Percentiles rank a stretch among this genome's conserved stretches.
These are phyloP conservation scores for Pandion haliaetus DNA, from an alignment of 2,113 vertebrate species.

Conservation along the genomic window DNA sequence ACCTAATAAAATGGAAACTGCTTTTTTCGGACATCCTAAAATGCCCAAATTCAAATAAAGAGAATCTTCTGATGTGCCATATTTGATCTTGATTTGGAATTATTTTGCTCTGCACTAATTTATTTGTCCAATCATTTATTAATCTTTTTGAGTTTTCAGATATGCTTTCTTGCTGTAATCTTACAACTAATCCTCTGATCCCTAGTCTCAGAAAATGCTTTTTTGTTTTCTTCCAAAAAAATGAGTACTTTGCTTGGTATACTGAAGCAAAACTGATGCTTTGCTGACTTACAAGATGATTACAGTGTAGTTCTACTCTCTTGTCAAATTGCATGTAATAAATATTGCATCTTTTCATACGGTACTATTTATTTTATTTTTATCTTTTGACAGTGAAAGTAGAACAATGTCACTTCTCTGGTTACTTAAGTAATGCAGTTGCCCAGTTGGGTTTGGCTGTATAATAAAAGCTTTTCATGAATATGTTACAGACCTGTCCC, in stretches of 20 bases:
- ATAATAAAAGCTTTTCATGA: neutral
- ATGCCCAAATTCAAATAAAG: slow-evolving; percentile 48
- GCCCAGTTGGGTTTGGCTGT: neutral
- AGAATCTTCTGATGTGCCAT: slow-evolving; percentile 6
- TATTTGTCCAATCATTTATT: slow-evolving; percentile 80
- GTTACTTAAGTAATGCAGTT: neutral
- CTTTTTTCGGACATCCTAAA: slow-evolving; percentile 36
- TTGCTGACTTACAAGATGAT: slow-evolving; percentile 55
- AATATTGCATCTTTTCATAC: neutral
- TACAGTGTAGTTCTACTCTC: neutral
- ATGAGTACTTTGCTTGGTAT: slow-evolving; percentile 57
- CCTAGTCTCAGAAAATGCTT: slow-evolving; percentile 69
- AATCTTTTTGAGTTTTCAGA: slow-evolving; percentile 73
- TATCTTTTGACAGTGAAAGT: neutral
- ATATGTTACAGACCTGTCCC: neutral
- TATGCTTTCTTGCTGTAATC: slow-evolving; percentile 96
- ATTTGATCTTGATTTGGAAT: slow-evolving; percentile 71
- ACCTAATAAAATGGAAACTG: slow-evolving; percentile 10
- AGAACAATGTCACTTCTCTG: neutral
- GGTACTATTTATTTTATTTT: neutral
- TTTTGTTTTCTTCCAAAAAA: slow-evolving; percentile 33
- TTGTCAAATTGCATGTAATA: neutral
- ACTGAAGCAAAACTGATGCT: slow-evolving; percentile 64
- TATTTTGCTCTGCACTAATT: slow-evolving; percentile 78
- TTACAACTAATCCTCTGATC: slow-evolving; percentile 92